Percentiles rank a stretch among this genome's conserved stretches.
Evolutionary conservation across 2,113 vertebrate species (phyloP).

Genomic region (Manacus vitellinus): DNA sequence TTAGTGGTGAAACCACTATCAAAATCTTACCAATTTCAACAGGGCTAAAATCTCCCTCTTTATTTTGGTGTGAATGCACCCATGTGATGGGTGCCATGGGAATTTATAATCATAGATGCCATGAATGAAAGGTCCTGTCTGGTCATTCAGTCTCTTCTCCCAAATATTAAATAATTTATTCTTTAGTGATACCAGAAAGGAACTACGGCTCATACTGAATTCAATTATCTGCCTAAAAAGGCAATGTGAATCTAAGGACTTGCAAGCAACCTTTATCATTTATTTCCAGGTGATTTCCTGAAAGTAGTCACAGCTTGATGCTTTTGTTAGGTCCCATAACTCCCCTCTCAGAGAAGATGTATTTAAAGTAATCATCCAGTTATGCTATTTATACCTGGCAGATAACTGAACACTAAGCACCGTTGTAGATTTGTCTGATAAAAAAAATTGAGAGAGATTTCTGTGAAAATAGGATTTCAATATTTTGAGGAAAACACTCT

Average conservation of each 20-base stretch:
- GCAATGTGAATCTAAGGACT: constrained; percentile 45
- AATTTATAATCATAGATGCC: not conserved
- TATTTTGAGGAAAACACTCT: constrained; percentile 74
- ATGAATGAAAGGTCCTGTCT: not conserved
- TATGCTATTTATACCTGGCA: constrained; percentile 76
- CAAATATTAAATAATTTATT: constrained; percentile 39
- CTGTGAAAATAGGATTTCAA: constrained; percentile 71
- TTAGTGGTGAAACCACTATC: not conserved
- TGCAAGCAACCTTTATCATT: constrained; percentile 72
- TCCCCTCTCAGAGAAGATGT: constrained; percentile 70
- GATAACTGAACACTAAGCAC: constrained; percentile 69
- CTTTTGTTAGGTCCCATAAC: constrained; percentile 75
- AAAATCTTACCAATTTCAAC: not conserved
- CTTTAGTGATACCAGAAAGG: constrained; percentile 4
- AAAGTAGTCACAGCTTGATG: constrained; percentile 73
- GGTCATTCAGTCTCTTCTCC: not conserved
- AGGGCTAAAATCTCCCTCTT: not conserved
- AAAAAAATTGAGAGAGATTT: constrained; percentile 65
- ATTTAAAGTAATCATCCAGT: constrained; percentile 81
- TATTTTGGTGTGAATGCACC: not conserved
- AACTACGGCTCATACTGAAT: constrained; percentile 32
- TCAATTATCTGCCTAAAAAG: constrained; percentile 63
- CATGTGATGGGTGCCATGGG: not conserved
- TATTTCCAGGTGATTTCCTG: constrained; percentile 74
- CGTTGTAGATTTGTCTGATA: constrained; percentile 65